A percentile compares a stretch with the other conserved stretches of the same genome.
Evolutionary conservation across 2,888 invertebrate species (phyloP).

Genomic region (Drosophila meridionalis): DNA sequence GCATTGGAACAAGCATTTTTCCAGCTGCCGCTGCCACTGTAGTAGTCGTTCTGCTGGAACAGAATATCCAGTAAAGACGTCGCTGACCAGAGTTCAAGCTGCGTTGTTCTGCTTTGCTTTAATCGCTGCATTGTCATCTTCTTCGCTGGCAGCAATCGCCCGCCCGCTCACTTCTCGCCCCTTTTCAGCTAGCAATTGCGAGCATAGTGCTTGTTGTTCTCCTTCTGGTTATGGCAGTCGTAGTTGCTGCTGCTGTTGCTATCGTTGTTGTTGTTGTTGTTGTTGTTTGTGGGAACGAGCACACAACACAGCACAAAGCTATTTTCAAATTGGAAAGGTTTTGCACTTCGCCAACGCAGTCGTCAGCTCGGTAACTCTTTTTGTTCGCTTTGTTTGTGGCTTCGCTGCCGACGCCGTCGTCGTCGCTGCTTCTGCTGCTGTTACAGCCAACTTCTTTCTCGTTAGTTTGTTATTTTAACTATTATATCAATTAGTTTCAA

Average conservation of each 20-base stretch:
- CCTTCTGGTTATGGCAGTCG: conserved; percentile 35
- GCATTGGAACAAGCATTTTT: conserved; percentile 73
- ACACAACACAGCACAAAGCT: conserved; percentile 56
- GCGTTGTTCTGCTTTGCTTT: conserved; percentile 73
- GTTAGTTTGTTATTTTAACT: conserved; percentile 80
- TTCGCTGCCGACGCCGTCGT: conserved; percentile 16
- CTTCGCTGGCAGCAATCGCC: conserved; percentile 43
- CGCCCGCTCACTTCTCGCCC: conserved; percentile 21
- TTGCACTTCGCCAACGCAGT: conserved; percentile 75
- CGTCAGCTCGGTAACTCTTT: conserved; percentile 34
- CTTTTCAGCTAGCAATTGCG: conserved; percentile 31
- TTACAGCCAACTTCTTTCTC: conserved; percentile 60
- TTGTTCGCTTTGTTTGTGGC: conserved; percentile 38
- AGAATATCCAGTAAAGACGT: conserved; percentile 30
- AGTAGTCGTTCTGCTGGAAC: conserved; percentile 3
- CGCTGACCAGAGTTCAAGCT: conserved; percentile 69
- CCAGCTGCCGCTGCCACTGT: conserved; percentile 54
- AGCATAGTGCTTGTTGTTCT: conserved; percentile 42
- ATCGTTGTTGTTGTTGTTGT: conserved; percentile 20
- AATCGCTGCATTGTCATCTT: conserved; percentile 78
- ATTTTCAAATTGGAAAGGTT: conserved; percentile 79
- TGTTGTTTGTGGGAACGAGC: conserved; percentile 70
- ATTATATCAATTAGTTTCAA: conserved; percentile 78
- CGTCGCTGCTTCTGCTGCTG: conserved; percentile 7
- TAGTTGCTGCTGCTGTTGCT: conserved; percentile 14